Percentiles rank a stretch among this genome's conserved stretches.
Conservation (phyloP, 2,888 invertebrate genomes). For the Iselma pallidipennis region DNA sequence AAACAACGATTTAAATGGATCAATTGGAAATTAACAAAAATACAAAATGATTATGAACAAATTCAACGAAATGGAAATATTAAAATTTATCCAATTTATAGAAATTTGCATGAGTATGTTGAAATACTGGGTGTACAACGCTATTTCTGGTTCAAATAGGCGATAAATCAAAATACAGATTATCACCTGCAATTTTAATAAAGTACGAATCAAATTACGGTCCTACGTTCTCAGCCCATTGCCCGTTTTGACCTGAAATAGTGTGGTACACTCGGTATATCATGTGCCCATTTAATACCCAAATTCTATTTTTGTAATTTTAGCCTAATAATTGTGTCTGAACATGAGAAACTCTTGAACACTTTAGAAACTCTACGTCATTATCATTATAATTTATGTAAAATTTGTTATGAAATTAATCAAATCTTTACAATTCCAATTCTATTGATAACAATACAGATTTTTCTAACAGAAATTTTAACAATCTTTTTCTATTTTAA, state of each 20-base stretch:
- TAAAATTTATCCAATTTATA: not conserved
- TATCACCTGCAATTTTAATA: not conserved
- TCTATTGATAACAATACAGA: not conserved
- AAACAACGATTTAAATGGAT: constrained; percentile 7
- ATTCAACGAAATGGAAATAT: not conserved
- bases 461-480: not conserved
- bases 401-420: not conserved
- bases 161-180: not conserved
- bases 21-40: not conserved
- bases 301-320: not conserved
- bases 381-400: not conserved
- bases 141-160: not conserved
- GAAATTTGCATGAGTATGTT: not conserved
- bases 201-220: not conserved
- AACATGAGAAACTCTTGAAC: not conserved
- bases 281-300: not conserved
- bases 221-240: too few relatives aligned
- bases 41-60: not conserved
- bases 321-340: not conserved
- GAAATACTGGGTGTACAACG: not conserved
- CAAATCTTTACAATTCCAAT: not conserved
- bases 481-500: not conserved
- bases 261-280: too few relatives aligned
- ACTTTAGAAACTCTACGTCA: not conserved
- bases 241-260: too few relatives aligned